These are phyloP conservation scores for Morpho deidamia DNA, from an alignment of 2,888 invertebrate genomes.

Conservation along the genomic window DNA sequence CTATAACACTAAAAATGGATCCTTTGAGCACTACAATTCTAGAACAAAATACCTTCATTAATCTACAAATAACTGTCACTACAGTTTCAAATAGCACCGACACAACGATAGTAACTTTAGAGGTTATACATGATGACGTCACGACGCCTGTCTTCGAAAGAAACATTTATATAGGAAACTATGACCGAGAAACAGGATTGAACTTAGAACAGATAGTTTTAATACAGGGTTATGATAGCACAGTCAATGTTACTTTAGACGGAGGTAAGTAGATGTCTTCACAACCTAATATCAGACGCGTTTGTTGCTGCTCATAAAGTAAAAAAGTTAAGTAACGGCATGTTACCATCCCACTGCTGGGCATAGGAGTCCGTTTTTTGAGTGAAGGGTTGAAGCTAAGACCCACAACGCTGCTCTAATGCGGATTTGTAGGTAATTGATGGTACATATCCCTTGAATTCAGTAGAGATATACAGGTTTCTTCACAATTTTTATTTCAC, in stretches of 20 bases:
- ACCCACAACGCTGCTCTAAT: no score
- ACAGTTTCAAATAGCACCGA: conserved; percentile 34
- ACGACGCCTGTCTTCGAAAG: conserved; percentile 49
- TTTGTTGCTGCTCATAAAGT: no score
- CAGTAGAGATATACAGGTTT: no score
- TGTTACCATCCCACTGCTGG: no score
- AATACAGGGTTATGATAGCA: conserved; percentile 49
- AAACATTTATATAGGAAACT: conserved; percentile 44
- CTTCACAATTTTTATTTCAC: no score
- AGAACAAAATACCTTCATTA: conserved; percentile 42
- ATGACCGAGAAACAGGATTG: conserved; percentile 36
- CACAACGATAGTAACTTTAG: conserved; percentile 42
- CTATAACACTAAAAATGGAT: conserved; percentile 41
- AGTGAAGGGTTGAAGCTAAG: no score
- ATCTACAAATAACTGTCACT: conserved; percentile 41
- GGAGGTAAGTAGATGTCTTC: conserved; percentile 44
- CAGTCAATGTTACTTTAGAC: conserved; percentile 35
- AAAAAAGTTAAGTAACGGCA: no score
- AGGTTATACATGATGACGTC: conserved; percentile 52
- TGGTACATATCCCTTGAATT: no score
- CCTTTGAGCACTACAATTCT: conserved; percentile 37
- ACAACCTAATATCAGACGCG: not conserved
- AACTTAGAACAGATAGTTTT: conserved; percentile 40
- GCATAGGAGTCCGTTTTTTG: no score
- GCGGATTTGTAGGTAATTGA: no score